A percentile compares a stretch with the other conserved stretches of the same genome.
Conservation (phyloP, 2,113 vertebrate species). For the Turdus rufiventris region DNA sequence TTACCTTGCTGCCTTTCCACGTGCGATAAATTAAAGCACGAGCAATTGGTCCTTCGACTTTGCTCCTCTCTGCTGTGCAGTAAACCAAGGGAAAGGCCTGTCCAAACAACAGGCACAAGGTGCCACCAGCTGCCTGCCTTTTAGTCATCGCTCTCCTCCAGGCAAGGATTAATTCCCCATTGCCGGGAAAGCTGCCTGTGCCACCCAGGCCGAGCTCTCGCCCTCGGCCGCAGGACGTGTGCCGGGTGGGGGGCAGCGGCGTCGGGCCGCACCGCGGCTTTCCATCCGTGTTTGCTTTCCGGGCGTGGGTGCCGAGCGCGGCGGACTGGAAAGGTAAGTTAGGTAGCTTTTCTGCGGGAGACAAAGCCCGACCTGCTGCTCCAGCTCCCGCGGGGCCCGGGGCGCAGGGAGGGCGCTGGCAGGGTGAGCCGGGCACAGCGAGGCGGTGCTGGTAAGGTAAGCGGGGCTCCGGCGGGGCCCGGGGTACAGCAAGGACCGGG, state of each 20-base stretch:
- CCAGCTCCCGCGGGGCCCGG: neutral
- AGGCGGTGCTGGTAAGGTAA: neutral
- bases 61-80: neutral
- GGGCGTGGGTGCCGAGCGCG: neutral
- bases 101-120: neutral
- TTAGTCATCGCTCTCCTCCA: neutral
- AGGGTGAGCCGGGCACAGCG: neutral
- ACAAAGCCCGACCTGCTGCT: neutral
- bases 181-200: neutral
- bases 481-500: neutral
- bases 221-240: neutral
- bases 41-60: neutral
- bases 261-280: neutral
- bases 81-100: neutral
- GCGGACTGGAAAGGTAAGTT: conserved; percentile 36
- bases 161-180: neutral
- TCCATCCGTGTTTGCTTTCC: conserved; percentile 22
- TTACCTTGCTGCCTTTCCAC: neutral
- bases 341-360: neutral
- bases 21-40: accelerated
- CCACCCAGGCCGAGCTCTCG: neutral
- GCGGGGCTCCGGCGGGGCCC: neutral
- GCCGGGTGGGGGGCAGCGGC: neutral
- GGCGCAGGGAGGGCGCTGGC: neutral
- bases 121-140: neutral